Base-by-base conservation (phyloP, 2,888 invertebrate species). In the Microdon myrmicae region DNA sequence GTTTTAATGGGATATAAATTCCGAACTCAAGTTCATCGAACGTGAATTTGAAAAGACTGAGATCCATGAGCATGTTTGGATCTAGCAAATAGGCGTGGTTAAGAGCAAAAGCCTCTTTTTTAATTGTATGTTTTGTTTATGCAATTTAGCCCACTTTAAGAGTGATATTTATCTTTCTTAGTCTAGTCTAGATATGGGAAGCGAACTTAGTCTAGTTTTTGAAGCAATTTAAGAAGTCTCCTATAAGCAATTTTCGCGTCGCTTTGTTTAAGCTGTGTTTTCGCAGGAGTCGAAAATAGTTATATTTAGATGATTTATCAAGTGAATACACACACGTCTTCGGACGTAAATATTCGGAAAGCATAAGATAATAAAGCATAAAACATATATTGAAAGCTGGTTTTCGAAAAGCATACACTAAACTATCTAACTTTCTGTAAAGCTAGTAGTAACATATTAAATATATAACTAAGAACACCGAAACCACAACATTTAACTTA, bases 1-100 rank as follows among this genome's bases (percentile, higher is more conserved):
- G 16, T 34, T 45, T 51, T 44, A 23, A 32, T 16, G 10, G 35
- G 25, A 16, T 37, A 17, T 10, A 7, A 37, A 38, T 64, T 68
- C 67, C 67, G 64, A 67, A 68, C 67, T 68, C 68, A 64, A 45
- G 60, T 67, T 41, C 56, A 68, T 66, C 66, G 67, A 59, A 64
- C 51, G 61, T 59, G 55, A 58, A 28, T n/a, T 10, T 26, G 14
- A 23, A 22, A 13, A 26, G 26, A 32, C 16, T 6, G 2, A 1
- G 28, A 37, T 38, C 22, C 26, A 4, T 31, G n/a, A n/a, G n/a
- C n/a, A n/a, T n/a, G n/a, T n/a, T n/a, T n/a, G n/a, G n/a, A n/a
- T n/a, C n/a, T n/a, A n/a, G n/a, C n/a, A n/a, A n/a, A 12, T 22
- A 16, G 35, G 49, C 32, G 39, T 59, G 59, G 58, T 49, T 41